These are phyloP conservation scores for Alviniconcha marisindica DNA, from an alignment of 1,140 invertebrate species.

Conservation along the genomic window DNA sequence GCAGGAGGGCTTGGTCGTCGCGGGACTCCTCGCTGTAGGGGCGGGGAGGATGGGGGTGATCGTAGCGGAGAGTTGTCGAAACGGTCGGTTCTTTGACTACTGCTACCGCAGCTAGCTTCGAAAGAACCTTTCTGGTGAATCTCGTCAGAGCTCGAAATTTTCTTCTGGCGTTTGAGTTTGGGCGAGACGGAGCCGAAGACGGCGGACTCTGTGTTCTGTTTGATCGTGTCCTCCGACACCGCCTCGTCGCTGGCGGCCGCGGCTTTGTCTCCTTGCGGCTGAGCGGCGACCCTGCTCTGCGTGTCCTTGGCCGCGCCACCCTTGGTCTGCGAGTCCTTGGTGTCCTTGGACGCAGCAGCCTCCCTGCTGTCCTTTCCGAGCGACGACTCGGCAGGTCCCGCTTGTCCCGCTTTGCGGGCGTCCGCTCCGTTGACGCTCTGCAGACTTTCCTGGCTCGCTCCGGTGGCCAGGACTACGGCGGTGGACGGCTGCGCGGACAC, in stretches of 20 bases:
- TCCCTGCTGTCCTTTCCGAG: no score
- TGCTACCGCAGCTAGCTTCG: neutral
- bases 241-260: neutral
- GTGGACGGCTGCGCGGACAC: conserved; percentile 11
- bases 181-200: conserved; percentile 50
- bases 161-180: conserved; percentile 43
- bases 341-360: no score
- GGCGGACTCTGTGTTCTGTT: conserved; percentile 33
- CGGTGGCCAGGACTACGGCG: neutral
- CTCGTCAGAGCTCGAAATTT: neutral
- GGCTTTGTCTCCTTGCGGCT: neutral
- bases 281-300: neutral
- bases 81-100: neutral
- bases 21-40: neutral
- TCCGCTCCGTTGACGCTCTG: neutral
- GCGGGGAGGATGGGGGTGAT: conserved; percentile 26
- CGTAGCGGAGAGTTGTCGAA: neutral
- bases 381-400: no score
- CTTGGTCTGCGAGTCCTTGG: no score
- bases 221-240: conserved; percentile 22
- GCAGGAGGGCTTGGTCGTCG: neutral
- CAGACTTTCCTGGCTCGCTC: neutral
- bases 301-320: no score
- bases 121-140: no score
- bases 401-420: neutral